phyloP scores from a whole-genome alignment of 2,888 invertebrate species.

The Lochmaea crataegi region DNA sequence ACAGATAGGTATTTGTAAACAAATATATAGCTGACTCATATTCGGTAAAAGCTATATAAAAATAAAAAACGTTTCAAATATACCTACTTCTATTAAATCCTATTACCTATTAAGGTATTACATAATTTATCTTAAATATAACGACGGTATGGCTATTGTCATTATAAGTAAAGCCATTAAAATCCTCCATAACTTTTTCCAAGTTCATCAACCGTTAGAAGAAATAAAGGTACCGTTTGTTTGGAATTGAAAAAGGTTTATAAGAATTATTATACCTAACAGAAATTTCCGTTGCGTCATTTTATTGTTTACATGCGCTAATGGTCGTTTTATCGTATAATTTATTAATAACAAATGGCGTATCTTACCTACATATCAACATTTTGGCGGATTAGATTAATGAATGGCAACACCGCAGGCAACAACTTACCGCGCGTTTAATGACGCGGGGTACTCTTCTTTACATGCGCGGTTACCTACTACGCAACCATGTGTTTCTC shows the following conservation, averaged over 20 bases:
- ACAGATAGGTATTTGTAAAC: neutral
- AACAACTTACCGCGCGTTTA: slow-evolving; percentile 37
- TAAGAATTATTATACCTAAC: neutral
- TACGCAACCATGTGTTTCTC: slow-evolving; percentile 65
- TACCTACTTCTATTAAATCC: neutral
- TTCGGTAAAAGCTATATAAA: no score
- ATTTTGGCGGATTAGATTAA: slow-evolving; percentile 5
- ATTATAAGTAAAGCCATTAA: slow-evolving; percentile 5
- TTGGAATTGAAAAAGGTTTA: neutral
- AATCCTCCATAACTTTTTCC: slow-evolving; percentile 2
- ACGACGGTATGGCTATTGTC: neutral
- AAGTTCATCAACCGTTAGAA: slow-evolving; percentile 15
- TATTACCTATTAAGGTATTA: neutral
- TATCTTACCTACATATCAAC: slow-evolving; percentile 10
- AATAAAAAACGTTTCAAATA: no score
- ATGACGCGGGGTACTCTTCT: slow-evolving; percentile 35
- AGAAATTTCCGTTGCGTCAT: neutral
- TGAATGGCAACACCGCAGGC: slow-evolving; percentile 25
- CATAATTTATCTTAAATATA: neutral
- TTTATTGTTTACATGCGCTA: slow-evolving; percentile 1
- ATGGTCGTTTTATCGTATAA: neutral
- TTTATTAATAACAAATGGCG: neutral
- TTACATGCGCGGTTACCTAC: slow-evolving; percentile 55
- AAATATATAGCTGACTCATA: neutral
- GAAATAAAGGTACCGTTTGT: slow-evolving; percentile 9